These are phyloP conservation scores for Drosophila nigromelanica DNA, from an alignment of 1,140 invertebrate species.

Conservation along the genomic window DNA sequence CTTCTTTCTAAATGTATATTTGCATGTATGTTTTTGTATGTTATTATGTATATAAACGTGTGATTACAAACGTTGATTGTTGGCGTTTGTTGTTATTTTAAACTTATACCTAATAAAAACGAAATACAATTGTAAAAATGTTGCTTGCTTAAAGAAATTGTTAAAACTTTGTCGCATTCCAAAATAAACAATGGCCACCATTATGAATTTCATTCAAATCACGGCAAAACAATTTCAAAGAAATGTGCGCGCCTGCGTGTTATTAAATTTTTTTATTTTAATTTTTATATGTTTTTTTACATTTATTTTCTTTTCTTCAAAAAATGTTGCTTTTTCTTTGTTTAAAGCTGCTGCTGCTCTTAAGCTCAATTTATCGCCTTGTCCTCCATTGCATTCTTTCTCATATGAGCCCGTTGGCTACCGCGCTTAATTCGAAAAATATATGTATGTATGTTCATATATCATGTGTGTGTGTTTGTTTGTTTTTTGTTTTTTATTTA, in stretches of 20 bases:
- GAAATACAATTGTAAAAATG: constrained; percentile 80
- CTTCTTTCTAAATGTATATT: constrained; percentile 8
- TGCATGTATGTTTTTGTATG: constrained; percentile 21
- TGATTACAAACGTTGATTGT: constrained; percentile 41
- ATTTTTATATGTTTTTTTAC: constrained; percentile 18
- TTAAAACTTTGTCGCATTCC: constrained; percentile 74
- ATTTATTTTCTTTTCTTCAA: constrained; percentile 20
- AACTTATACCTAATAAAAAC: constrained; percentile 78
- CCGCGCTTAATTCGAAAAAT: constrained; percentile 58
- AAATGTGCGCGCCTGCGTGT: constrained; percentile 63
- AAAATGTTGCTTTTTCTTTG: constrained; percentile 7
- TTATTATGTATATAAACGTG: not conserved
- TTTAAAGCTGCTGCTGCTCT: constrained; percentile 61
- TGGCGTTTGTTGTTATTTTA: constrained; percentile 47
- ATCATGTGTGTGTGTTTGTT: constrained; percentile 11
- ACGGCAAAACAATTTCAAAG: constrained; percentile 82
- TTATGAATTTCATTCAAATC: constrained; percentile 84
- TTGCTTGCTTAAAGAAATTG: constrained; percentile 51
- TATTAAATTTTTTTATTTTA: constrained; percentile 17
- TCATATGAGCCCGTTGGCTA: constrained; percentile 35
- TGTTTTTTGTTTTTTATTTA: constrained; percentile 8
- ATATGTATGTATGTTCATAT: constrained; percentile 43
- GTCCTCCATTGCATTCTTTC: constrained; percentile 19
- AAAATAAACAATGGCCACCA: constrained; percentile 79
- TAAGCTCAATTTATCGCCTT: constrained; percentile 56